phyloP scores from a whole-genome alignment of 2,797 vertebrate species.

The Scomberomorus guttatus region DNA sequence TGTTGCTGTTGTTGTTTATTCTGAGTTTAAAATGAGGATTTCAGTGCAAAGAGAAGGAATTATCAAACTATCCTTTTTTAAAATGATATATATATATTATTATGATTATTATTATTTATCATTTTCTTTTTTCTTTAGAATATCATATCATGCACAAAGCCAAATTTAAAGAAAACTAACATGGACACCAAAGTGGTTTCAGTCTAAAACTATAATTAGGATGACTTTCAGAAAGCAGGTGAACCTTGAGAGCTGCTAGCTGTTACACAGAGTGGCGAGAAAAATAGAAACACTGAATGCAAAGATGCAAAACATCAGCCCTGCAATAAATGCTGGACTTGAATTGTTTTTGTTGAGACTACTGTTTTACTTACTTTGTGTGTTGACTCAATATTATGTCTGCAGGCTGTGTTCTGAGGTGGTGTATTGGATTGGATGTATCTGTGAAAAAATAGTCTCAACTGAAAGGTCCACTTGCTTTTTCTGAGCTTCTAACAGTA shows the following conservation, averaged over 20 bases:
- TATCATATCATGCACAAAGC: neutral
- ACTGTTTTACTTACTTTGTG: neutral
- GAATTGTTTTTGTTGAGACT: neutral
- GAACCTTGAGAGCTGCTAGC: neutral
- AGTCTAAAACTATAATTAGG: neutral
- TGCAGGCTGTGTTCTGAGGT: neutral
- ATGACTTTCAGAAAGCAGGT: neutral
- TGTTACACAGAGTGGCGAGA: neutral
- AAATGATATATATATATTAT: too few species aligned
- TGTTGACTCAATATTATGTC: neutral
- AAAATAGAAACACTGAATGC: neutral
- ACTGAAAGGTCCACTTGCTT: neutral
- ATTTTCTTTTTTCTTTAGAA: too few species aligned
- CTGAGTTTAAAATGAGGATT: neutral
- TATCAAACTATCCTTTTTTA: too few species aligned
- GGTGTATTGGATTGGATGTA: neutral
- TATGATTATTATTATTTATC: too few species aligned
- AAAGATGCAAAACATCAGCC: neutral
- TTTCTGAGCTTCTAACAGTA: neutral
- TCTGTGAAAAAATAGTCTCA: neutral
- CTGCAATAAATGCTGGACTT: neutral
- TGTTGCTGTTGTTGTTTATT: neutral
- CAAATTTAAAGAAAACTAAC: neutral
- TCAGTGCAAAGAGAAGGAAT: neutral
- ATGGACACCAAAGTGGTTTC: neutral